Conservation (phyloP, 2,888 invertebrate genomes). For the Frankliniella intonsa region DNA sequence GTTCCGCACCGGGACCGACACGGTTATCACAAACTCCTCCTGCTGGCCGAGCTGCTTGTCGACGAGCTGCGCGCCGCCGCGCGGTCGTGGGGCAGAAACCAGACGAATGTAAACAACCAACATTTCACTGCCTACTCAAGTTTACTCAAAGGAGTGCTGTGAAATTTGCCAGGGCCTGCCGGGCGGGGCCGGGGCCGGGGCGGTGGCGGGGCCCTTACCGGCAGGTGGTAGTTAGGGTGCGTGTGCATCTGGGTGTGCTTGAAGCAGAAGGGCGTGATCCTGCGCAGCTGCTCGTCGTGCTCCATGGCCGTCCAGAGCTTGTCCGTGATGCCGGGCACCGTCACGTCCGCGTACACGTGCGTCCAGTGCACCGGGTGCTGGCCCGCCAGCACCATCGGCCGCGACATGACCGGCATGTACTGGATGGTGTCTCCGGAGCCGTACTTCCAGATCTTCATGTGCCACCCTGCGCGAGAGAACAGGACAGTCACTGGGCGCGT, state of each 20-base stretch:
- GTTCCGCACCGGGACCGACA: neutral
- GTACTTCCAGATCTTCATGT: neutral
- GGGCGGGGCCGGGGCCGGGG: too few species aligned
- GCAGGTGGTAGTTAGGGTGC: neutral
- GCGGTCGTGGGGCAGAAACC: neutral
- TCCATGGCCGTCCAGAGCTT: neutral
- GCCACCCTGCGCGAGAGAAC: neutral
- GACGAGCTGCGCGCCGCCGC: neutral
- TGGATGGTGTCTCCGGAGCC: neutral
- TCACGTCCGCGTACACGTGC: slow-evolving; percentile 10
- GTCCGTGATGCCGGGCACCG: neutral
- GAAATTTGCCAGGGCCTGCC: too few species aligned
- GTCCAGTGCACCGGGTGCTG: neutral
- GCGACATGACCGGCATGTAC: neutral
- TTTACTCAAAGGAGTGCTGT: too few species aligned
- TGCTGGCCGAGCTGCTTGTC: neutral
- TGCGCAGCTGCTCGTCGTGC: slow-evolving; percentile 13
- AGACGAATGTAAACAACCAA: too few species aligned
- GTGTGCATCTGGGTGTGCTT: neutral
- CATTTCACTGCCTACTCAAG: too few species aligned
- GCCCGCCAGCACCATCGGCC: neutral
- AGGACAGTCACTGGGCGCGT: neutral
- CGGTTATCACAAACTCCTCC: neutral
- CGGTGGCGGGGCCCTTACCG: neutral
- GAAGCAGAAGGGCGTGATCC: slow-evolving; percentile 5